Conservation (phyloP, 2,113 vertebrate species). For the Scomber scombrus region DNA sequence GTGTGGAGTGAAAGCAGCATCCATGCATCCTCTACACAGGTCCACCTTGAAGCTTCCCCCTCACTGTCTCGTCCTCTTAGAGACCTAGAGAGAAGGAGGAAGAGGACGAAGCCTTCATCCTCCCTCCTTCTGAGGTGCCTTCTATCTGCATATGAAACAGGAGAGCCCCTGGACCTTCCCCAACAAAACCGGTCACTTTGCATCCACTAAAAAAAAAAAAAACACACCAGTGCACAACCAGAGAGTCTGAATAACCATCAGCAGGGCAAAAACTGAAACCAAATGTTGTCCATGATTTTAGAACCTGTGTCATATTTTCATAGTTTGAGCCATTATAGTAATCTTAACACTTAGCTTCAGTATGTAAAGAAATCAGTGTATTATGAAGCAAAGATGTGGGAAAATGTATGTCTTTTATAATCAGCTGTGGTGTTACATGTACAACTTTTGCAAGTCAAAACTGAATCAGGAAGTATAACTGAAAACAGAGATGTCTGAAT, state of each 20-base stretch:
- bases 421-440: too few relatives aligned
- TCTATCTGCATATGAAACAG: conserved; percentile 73
- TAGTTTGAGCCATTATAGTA: too few relatives aligned
- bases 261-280: background rate
- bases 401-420: too few relatives aligned
- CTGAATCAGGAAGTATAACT: too few relatives aligned
- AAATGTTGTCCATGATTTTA: background rate
- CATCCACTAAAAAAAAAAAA: conserved; percentile 43
- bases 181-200: conserved; percentile 66
- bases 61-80: conserved; percentile 60
- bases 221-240: conserved; percentile 2
- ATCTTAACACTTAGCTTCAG: too few relatives aligned
- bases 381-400: too few relatives aligned
- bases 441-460: too few relatives aligned
- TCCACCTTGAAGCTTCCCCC: conserved; percentile 72
- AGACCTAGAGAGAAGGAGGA: conserved; percentile 54
- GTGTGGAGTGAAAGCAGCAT: conserved; percentile 2
- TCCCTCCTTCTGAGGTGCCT: conserved; percentile 40
- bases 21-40: conserved; percentile 51
- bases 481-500: too few relatives aligned
- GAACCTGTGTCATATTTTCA: too few relatives aligned
- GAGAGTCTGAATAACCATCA: conserved; percentile 24
- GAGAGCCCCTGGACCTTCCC: conserved; percentile 33
- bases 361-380: too few relatives aligned
- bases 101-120: conserved; percentile 46